A percentile compares a stretch with the other conserved stretches of the same genome.
Evolutionary conservation across 2,797 vertebrate genomes (phyloP).

Genomic region (Numenius phaeopus): DNA sequence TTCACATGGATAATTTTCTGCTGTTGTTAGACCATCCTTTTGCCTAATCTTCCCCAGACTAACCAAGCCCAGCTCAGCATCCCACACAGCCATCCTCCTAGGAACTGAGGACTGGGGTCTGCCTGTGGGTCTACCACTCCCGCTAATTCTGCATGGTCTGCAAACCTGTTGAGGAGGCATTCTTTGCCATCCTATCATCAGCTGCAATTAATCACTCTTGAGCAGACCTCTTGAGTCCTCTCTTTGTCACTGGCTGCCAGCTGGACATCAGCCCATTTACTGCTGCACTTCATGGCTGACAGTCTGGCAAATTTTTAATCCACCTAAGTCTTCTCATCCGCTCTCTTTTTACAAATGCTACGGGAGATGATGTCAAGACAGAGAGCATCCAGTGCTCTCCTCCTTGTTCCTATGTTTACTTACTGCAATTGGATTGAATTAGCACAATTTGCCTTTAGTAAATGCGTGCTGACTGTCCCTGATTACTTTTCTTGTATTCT

Average conservation of each 20-base stretch:
- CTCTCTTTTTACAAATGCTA: background rate
- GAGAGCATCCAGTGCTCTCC: background rate
- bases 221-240: background rate
- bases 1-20: background rate
- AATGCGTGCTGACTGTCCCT: background rate
- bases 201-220: background rate
- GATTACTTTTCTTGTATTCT: background rate
- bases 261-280: background rate
- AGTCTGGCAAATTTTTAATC: background rate
- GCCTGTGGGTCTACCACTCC: background rate
- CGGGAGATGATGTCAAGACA: background rate
- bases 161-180: background rate
- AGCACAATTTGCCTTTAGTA: background rate
- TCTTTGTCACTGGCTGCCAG: background rate
- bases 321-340: background rate
- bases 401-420: background rate
- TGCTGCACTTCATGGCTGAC: background rate
- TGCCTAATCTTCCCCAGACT: background rate
- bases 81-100: accelerated
- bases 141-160: background rate
- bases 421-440: background rate
- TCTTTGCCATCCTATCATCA: background rate
- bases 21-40: background rate
- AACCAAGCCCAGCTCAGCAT: background rate
- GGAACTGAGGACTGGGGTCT: background rate